Percentiles rank a stretch among this genome's conserved stretches.
Evolutionary conservation across 2,113 vertebrate genomes (phyloP).

Genomic region (Taxidea taxus): DNA sequence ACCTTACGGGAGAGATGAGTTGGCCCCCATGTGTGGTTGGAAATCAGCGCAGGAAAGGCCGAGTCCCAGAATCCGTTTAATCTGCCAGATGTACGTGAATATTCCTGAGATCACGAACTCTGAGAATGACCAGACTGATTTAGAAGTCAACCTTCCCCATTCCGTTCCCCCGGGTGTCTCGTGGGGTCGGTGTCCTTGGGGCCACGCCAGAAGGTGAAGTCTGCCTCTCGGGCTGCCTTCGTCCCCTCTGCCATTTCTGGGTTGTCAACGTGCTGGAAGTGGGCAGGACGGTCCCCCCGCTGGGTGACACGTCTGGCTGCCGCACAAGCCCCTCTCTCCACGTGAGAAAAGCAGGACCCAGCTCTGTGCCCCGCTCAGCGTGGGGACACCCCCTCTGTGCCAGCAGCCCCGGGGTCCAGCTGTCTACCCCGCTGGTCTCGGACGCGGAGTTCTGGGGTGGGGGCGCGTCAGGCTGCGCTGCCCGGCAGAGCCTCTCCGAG

Average conservation of each 20-base stretch:
- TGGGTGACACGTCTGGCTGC: neutral
- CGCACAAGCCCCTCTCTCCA: neutral
- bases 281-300: neutral
- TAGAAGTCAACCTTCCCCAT: neutral
- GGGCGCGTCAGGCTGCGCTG: neutral
- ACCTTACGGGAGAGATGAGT: rapidly evolving
- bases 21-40: neutral
- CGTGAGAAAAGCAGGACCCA: neutral
- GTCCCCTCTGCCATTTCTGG: neutral
- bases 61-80: neutral
- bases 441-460: neutral
- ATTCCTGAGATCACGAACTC: neutral
- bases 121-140: neutral
- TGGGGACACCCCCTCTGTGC: neutral
- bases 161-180: rapidly evolving
- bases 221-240: neutral
- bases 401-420: neutral
- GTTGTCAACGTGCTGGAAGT: neutral
- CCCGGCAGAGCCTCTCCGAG: neutral
- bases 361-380: neutral
- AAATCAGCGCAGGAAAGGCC: rapidly evolving
- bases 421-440: neutral
- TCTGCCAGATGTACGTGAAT: rapidly evolving
- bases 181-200: neutral
- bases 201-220: neutral